Conservation (phyloP, 2,888 invertebrate genomes). For the Papilio elwesi region DNA sequence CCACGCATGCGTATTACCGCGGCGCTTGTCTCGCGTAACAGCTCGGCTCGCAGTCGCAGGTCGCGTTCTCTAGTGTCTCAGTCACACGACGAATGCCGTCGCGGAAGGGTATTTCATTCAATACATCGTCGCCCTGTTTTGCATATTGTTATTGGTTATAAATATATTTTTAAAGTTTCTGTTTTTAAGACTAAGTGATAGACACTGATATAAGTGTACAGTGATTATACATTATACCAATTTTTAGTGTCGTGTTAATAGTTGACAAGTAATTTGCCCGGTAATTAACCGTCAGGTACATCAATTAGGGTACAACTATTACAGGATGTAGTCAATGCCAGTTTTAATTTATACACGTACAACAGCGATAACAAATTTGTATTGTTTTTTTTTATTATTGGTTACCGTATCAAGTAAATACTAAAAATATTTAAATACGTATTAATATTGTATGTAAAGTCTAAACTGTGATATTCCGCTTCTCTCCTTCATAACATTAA, state of each 20-base stretch:
- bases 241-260: conserved; percentile 45
- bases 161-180: not conserved
- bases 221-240: conserved; percentile 26
- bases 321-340: conserved; percentile 68
- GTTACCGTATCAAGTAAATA: not conserved
- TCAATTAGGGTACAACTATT: conserved; percentile 56
- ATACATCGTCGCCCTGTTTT: conserved; percentile 17
- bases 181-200: not conserved
- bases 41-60: conserved; percentile 44
- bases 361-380: conserved; percentile 34
- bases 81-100: conserved; percentile 69
- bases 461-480: not conserved
- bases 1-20: conserved; percentile 77
- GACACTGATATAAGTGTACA: conserved; percentile 40
- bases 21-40: conserved; percentile 57
- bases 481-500: too few species aligned
- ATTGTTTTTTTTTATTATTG: conserved; percentile 44
- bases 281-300: conserved; percentile 58
- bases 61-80: conserved; percentile 38
- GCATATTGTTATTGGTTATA: conserved; percentile 1
- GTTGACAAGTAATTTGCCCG: conserved; percentile 55
- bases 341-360: conserved; percentile 49
- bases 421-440: not conserved
- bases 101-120: conserved; percentile 56
- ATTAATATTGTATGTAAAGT: not conserved